A percentile compares a stretch with the other conserved stretches of the same genome.
Evolutionary conservation across 2,113 vertebrate genomes (phyloP).

Genomic region (Lepus europaeus): DNA sequence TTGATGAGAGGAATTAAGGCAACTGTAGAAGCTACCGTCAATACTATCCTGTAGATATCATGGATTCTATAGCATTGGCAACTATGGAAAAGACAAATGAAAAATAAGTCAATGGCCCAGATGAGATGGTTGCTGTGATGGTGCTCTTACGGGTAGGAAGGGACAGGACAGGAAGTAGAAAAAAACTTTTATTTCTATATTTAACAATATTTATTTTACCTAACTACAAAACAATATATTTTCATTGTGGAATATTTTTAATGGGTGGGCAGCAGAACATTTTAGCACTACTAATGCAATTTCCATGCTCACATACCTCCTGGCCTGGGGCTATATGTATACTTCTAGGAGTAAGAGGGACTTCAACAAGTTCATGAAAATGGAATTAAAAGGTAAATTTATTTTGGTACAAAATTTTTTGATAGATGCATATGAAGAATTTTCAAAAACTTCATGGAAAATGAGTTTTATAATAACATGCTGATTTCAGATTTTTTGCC

Average conservation of each 20-base stretch:
- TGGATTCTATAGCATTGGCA: background rate
- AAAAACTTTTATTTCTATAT: background rate
- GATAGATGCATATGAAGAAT: no score
- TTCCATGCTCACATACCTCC: background rate
- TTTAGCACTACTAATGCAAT: background rate
- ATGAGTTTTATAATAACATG: no score
- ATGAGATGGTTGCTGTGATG: background rate
- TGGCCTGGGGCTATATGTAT: background rate
- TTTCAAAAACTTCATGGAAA: no score
- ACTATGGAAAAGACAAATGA: background rate
- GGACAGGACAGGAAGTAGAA: background rate
- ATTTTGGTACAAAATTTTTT: no score
- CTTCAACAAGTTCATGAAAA: no score
- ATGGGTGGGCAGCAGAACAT: background rate
- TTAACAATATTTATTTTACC: constrained; percentile 20
- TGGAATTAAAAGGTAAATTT: no score
- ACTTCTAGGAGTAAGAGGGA: background rate
- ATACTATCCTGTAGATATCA: background rate
- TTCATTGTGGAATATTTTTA: background rate
- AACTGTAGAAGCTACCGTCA: background rate
- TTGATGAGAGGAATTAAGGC: background rate
- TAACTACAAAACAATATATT: background rate
- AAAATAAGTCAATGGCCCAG: background rate
- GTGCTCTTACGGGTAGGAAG: background rate
- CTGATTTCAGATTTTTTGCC: no score